Percentiles rank a stretch among this genome's conserved stretches.
Conservation (phyloP, 2,113 vertebrate species). For the Phalacrocorax aristotelis region DNA sequence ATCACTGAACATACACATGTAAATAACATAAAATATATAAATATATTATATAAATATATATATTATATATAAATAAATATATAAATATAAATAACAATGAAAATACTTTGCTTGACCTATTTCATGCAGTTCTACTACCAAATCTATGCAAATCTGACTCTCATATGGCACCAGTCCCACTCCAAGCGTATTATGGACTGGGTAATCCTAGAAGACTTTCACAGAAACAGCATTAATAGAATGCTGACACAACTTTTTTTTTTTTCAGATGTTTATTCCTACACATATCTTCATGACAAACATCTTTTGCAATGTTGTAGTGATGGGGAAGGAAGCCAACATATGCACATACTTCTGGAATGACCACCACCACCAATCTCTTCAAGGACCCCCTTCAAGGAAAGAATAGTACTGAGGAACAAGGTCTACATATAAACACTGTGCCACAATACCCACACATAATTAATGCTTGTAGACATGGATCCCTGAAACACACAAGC, state of each 20-base stretch:
- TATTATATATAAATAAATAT: too few relatives aligned
- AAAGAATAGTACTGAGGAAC: background rate
- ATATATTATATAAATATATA: too few relatives aligned
- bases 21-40: background rate
- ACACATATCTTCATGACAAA: background rate
- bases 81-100: too few relatives aligned
- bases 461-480: background rate
- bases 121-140: background rate
- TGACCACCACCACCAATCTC: background rate
- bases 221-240: background rate
- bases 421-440: background rate
- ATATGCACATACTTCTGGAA: background rate
- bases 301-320: background rate
- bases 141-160: background rate
- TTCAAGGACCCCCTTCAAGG: background rate
- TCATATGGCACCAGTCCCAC: background rate
- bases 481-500: background rate
- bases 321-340: background rate
- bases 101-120: too few relatives aligned
- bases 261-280: background rate
- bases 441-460: background rate
- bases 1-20: fast-evolving
- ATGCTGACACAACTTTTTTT: background rate
- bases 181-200: background rate
- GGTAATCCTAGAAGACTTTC: background rate